Percentiles rank a stretch among this genome's conserved stretches.
Conservation (phyloP, 2,888 invertebrate genomes). For the Mycalesis mineus region DNA sequence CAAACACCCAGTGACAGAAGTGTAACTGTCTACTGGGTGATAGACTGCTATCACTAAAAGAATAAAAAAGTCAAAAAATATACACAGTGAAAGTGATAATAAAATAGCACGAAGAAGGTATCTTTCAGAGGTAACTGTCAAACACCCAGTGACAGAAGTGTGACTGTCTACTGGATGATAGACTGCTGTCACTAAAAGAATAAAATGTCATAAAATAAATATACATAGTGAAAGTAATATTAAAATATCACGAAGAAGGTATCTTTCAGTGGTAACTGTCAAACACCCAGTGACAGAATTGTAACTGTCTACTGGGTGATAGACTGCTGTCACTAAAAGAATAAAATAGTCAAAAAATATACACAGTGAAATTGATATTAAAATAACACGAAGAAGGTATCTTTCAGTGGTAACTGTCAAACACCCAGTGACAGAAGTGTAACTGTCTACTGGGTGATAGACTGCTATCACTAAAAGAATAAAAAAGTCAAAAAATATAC, state of each 20-base stretch:
- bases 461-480: no score
- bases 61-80: not conserved
- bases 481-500: not conserved
- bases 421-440: no score
- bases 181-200: no score
- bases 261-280: constrained; percentile 19
- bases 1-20: constrained; percentile 28
- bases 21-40: constrained; percentile 27
- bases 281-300: constrained; percentile 28
- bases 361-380: not conserved
- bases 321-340: constrained; percentile 11
- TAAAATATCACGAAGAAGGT: not conserved
- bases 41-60: constrained; percentile 15
- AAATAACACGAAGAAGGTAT: not conserved
- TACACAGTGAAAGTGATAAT: not conserved
- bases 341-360: not conserved
- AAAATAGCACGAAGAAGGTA: not conserved
- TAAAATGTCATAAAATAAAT: no score
- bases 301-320: constrained; percentile 25
- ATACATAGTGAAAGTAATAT: no score
- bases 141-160: constrained; percentile 46
- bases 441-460: no score
- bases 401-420: no score
- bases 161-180: no score
- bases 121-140: constrained; percentile 12